These are phyloP conservation scores for Drosophila kikkawai DNA, from an alignment of 1,140 invertebrate genomes.

Conservation along the genomic window DNA sequence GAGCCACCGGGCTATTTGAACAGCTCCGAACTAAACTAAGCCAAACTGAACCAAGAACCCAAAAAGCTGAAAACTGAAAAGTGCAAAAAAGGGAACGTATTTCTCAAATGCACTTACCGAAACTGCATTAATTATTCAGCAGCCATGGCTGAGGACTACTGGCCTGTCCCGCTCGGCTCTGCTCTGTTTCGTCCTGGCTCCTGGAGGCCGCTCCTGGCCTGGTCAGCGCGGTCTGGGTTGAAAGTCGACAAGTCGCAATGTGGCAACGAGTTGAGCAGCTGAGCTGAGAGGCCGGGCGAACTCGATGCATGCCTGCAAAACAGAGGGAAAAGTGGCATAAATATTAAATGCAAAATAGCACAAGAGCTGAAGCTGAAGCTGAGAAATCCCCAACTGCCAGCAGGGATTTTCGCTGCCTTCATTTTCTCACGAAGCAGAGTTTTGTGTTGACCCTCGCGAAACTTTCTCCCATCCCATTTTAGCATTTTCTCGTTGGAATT, in stretches of 20 bases:
- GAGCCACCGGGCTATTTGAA: slow-evolving; percentile 57
- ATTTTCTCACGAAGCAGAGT: background rate
- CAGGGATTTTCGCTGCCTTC: slow-evolving; percentile 23
- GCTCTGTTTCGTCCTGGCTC: slow-evolving; percentile 29
- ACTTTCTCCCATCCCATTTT: background rate
- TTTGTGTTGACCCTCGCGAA: slow-evolving; percentile 10
- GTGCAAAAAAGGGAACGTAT: slow-evolving; percentile 41
- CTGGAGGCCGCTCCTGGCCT: slow-evolving; percentile 22
- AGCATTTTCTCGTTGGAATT: slow-evolving; percentile 9
- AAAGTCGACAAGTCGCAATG: slow-evolving; percentile 73
- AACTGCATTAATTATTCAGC: slow-evolving; percentile 83
- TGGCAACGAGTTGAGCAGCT: slow-evolving; percentile 70
- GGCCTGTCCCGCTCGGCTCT: slow-evolving; percentile 39
- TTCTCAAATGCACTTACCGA: slow-evolving; percentile 80
- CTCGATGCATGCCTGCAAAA: slow-evolving; percentile 70
- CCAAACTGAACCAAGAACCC: slow-evolving; percentile 39
- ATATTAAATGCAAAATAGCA: slow-evolving; percentile 81
- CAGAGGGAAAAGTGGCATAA: slow-evolving; percentile 61
- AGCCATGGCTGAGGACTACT: slow-evolving; percentile 57
- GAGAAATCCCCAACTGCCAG: slow-evolving; percentile 64
- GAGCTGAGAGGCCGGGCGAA: slow-evolving; percentile 52
- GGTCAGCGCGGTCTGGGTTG: slow-evolving; percentile 70
- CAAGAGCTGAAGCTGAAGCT: slow-evolving; percentile 38
- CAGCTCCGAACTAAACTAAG: slow-evolving; percentile 28
- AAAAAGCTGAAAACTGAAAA: slow-evolving; percentile 2